These are phyloP conservation scores for Tiliqua scincoides DNA, from an alignment of 2,113 vertebrate genomes.

Conservation along the genomic window DNA sequence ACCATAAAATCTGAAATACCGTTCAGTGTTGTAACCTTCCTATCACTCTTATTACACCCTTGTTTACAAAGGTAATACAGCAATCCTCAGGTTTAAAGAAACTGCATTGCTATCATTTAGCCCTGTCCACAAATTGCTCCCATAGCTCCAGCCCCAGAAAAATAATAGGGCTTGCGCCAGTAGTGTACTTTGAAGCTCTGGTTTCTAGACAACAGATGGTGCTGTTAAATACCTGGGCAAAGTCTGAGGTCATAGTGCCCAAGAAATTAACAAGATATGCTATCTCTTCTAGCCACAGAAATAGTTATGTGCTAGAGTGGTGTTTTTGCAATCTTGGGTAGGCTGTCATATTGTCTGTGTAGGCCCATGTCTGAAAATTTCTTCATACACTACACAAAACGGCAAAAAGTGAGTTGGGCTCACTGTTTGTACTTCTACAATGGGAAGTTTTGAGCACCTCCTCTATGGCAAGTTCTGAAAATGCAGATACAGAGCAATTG, in stretches of 20 bases:
- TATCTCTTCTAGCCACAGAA: constrained; percentile 60
- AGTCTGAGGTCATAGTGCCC: constrained; percentile 70
- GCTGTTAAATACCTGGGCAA: constrained; percentile 73
- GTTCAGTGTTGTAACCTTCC: constrained; percentile 46
- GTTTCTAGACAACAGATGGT: constrained; percentile 65
- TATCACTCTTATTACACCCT: constrained; percentile 50
- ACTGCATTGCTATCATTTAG: constrained; percentile 31
- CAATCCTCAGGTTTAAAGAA: constrained; percentile 66
- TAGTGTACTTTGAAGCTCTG: background rate
- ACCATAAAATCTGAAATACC: constrained; percentile 51
- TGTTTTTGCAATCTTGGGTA: constrained; percentile 40
- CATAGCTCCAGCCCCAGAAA: background rate
- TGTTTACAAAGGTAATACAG: constrained; percentile 66
- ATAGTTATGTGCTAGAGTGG: constrained; percentile 59
- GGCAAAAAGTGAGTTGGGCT: background rate
- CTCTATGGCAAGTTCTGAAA: too few relatives aligned
- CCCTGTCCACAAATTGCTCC: background rate
- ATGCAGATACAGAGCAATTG: background rate
- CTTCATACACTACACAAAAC: constrained; percentile 30
- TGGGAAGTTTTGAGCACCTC: background rate
- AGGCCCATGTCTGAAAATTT: background rate
- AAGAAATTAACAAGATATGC: constrained; percentile 71
- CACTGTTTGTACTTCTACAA: background rate
- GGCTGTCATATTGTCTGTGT: constrained; percentile 39
- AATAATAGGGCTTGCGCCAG: background rate